Conservation (phyloP, 2,797 vertebrate species). For the Coilia nasus region DNA sequence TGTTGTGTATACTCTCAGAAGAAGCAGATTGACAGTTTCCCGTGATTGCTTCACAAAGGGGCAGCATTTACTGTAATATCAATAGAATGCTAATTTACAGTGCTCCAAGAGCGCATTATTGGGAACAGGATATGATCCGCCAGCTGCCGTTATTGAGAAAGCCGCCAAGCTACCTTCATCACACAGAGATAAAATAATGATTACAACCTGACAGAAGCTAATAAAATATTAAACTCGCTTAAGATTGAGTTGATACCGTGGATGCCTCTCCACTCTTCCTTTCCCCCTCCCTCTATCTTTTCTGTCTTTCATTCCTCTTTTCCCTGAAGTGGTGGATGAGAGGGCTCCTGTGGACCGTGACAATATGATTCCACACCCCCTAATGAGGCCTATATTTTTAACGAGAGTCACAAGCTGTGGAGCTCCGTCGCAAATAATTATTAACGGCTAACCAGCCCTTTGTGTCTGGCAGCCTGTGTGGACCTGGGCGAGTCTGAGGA, state of each 20-base stretch:
- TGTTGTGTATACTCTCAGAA: not conserved
- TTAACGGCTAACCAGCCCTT: slow-evolving; percentile 11
- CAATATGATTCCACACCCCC: slow-evolving; percentile 22
- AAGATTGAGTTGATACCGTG: slow-evolving; percentile 4
- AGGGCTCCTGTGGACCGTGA: slow-evolving; percentile 7
- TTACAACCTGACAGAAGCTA: slow-evolving; percentile 20
- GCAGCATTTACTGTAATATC: not conserved
- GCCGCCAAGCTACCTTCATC: not conserved
- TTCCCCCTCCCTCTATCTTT: not conserved
- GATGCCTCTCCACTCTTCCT: not conserved
- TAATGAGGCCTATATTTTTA: slow-evolving; percentile 15
- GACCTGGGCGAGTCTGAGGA: not conserved
- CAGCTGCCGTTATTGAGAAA: not conserved
- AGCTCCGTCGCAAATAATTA: slow-evolving; percentile 13
- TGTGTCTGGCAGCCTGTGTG: not conserved
- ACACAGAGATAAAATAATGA: slow-evolving; percentile 18
- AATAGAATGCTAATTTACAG: not conserved
- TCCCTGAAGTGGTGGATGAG: not conserved
- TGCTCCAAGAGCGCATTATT: not conserved
- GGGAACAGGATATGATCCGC: not conserved
- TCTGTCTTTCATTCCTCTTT: not conserved
- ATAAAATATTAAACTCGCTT: slow-evolving; percentile 26
- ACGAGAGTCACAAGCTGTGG: not conserved
- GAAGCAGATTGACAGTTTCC: not conserved
- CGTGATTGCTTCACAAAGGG: not conserved